Evolutionary conservation across 2,888 invertebrate species (phyloP), one percentile per base, ranked within the genome.

Genomic region (Lingula anatina): DNA sequence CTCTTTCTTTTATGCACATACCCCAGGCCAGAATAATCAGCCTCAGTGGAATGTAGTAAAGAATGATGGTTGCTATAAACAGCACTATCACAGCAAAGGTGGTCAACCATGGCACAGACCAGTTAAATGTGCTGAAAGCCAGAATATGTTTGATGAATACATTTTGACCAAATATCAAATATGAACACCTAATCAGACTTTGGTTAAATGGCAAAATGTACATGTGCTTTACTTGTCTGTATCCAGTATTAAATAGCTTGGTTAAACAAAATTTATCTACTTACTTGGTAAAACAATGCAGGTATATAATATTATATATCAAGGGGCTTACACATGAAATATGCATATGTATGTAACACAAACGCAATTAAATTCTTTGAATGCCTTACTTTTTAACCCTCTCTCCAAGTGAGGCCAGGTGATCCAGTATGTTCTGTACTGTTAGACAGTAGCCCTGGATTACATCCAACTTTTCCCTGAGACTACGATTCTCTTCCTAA

Each of bases 401-500:
- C 79, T 97, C 96, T 57, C 91, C 88, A 52, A 96, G 80, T n/a
- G 92, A 89, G 7, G 95, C 95, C 54, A 95, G 85, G 70, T 88
- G 90, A 24, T 96, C 96, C 51, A 97, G 89, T 0, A 90, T 88
- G 68, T 96, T 94, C 77, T 99, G 97, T 3, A 99, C 94, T 49
- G 90, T 89, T 69, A 93, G 89, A 20, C 96, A 94, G 2, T 96
- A 95, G 78, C 99, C 97, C 76, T 97, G 96, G 62, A 97, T 92
- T 2, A 93, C 90, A 77, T 92, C 92, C 38, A 97, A 78, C 53
- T 91, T 84, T 76, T 95, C 94, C 73, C 94, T 92, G 47, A 97
- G 81, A 61, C 91, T 90, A 79, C 93, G 94, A 76, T 94, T 95
- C 74, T 94, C 95, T 76, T 95, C 95, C 87, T 70, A 51, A 27